Evolutionary conservation across 1,140 invertebrate genomes (phyloP).

Genomic region (Onthophagus taurus): DNA sequence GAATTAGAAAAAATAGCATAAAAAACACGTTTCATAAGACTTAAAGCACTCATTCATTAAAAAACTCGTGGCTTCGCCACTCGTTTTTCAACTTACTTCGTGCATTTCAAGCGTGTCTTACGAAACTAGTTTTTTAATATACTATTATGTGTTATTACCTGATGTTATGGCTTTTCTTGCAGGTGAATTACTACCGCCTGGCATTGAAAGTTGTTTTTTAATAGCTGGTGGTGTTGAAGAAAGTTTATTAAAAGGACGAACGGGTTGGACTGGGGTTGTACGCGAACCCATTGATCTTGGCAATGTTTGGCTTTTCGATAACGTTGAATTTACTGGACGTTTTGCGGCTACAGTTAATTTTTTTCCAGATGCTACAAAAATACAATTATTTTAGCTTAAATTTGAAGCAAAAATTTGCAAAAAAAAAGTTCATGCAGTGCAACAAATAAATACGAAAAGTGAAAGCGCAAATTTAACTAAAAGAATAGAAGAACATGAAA

Average conservation of each 20-base stretch:
- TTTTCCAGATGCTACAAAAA: conserved; percentile 53
- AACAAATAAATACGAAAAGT: not conserved
- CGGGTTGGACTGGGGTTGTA: conserved; percentile 38
- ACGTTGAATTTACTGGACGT: conserved; percentile 46
- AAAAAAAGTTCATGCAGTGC: not conserved
- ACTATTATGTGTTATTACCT: conserved; percentile 16
- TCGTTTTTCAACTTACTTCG: too few species aligned
- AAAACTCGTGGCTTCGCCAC: too few species aligned
- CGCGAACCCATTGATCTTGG: conserved; percentile 72
- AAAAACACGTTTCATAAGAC: too few species aligned
- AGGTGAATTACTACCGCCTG: conserved; percentile 48
- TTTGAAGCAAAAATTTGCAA: not conserved
- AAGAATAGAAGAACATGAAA: conserved; percentile 6
- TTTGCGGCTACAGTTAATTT: conserved; percentile 62
- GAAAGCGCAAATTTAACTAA: not conserved
- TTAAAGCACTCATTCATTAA: too few species aligned
- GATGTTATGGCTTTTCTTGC: conserved; percentile 37
- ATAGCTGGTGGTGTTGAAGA: conserved; percentile 70
- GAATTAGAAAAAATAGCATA: too few species aligned
- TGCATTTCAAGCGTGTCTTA: too few species aligned
- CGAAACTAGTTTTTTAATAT: too few species aligned
- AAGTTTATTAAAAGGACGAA: conserved; percentile 53
- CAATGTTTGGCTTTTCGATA: conserved; percentile 73
- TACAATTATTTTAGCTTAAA: not conserved
- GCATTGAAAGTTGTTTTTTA: conserved; percentile 67